Percentiles rank a stretch among this genome's conserved stretches.
These are phyloP conservation scores for Xylocopa sonorina DNA, from an alignment of 1,140 invertebrate species.

Conservation along the genomic window DNA sequence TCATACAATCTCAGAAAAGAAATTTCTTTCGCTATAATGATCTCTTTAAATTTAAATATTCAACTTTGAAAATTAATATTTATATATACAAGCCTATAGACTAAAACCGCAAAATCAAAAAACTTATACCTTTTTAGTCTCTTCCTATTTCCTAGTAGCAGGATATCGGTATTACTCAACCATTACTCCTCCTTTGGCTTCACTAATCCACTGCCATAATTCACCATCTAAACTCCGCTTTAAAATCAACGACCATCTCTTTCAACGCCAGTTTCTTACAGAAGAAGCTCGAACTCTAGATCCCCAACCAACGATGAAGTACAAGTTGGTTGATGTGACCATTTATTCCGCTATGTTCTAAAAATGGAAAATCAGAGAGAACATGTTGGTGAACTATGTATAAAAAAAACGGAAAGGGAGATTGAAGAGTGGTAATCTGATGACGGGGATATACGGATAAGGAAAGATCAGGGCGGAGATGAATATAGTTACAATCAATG, in stretches of 20 bases:
- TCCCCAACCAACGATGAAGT: background rate
- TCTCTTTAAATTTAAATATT: no score
- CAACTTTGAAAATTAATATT: no score
- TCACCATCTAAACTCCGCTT: background rate
- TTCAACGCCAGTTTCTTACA: no score
- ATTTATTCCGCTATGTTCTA: conserved; percentile 25
- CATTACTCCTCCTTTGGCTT: no score
- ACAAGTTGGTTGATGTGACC: background rate
- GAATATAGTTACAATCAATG: background rate
- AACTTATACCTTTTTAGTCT: no score
- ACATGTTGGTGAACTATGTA: background rate
- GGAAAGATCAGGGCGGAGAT: conserved; percentile 18
- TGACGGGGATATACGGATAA: conserved; percentile 25
- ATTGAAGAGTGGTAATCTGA: conserved; percentile 12
- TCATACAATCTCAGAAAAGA: background rate
- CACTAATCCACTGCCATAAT: background rate
- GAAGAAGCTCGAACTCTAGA: background rate
- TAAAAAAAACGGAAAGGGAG: background rate
- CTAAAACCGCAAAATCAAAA: no score
- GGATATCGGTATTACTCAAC: no score
- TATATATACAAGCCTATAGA: no score
- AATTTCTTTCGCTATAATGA: background rate
- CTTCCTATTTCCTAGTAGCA: no score
- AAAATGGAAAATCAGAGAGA: conserved; percentile 17
- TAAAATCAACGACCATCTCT: background rate